A percentile compares a stretch with the other conserved stretches of the same genome.
These are phyloP conservation scores for Melipona quadrifasciata DNA, from an alignment of 1,140 invertebrate species.

Conservation along the genomic window DNA sequence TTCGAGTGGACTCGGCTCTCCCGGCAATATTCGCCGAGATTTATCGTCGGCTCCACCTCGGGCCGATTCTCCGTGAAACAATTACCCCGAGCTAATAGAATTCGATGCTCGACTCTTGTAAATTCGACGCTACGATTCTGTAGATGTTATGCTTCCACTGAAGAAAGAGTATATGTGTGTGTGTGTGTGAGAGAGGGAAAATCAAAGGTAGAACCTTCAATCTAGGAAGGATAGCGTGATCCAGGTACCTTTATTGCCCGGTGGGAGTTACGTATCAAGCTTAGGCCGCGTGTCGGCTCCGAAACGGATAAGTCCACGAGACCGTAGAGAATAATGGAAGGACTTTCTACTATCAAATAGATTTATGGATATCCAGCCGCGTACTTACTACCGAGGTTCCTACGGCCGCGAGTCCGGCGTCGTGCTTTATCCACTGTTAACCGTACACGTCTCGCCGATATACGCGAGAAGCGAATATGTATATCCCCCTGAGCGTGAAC, in stretches of 20 bases:
- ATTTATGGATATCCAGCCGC: slow-evolving; percentile 78
- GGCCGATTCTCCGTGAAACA: neutral
- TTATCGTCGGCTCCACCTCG: neutral
- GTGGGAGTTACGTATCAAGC: slow-evolving; percentile 67
- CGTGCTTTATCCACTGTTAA: slow-evolving; percentile 70
- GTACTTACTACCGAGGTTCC: slow-evolving; percentile 70
- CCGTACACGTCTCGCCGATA: slow-evolving; percentile 61
- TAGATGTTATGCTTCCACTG: neutral
- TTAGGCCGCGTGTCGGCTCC: slow-evolving; percentile 55
- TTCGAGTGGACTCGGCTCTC: neutral
- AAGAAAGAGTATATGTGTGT: too few relatives aligned
- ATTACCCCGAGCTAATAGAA: neutral
- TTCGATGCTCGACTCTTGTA: neutral
- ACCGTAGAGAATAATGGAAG: slow-evolving; percentile 75
- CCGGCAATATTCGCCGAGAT: slow-evolving; percentile 2
- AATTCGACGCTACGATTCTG: neutral
- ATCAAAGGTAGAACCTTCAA: slow-evolving; percentile 47
- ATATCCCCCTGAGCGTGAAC: slow-evolving; percentile 47
- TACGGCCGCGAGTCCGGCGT: slow-evolving; percentile 61
- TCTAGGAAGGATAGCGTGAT: slow-evolving; percentile 53
- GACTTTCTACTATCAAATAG: slow-evolving; percentile 81
- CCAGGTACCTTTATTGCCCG: slow-evolving; percentile 66
- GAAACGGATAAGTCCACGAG: slow-evolving; percentile 58
- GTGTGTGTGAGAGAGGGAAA: neutral
- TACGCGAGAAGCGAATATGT: slow-evolving; percentile 55